Percentiles rank a stretch among this genome's conserved stretches.
Evolutionary conservation across 2,113 vertebrate genomes (phyloP).

Genomic region (Melozone crissalis): DNA sequence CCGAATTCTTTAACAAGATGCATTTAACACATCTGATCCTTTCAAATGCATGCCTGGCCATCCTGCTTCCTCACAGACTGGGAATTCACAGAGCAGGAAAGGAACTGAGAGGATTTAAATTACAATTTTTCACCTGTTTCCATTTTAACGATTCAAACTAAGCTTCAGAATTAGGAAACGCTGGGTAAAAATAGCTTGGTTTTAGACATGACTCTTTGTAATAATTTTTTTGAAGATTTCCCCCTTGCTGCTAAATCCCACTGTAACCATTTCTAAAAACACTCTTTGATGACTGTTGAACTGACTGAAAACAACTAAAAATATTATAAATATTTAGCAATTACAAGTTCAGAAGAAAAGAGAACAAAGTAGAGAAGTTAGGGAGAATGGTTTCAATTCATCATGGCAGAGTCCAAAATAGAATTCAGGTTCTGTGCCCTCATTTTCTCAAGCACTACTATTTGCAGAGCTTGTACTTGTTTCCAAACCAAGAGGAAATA

Average conservation of each 20-base stretch:
- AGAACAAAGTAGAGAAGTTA: not conserved
- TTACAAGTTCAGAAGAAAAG: not conserved
- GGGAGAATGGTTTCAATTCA: not conserved
- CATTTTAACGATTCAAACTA: not conserved
- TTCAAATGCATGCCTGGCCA: not conserved
- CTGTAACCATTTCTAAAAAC: not conserved
- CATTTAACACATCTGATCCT: not conserved
- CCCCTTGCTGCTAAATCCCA: not conserved
- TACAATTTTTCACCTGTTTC: not conserved
- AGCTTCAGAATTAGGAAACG: not conserved
- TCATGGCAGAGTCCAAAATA: not conserved
- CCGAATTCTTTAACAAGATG: not conserved
- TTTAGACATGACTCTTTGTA: not conserved
- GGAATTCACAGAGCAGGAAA: not conserved
- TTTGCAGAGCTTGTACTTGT: not conserved
- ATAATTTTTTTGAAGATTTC: not conserved
- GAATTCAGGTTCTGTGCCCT: not conserved
- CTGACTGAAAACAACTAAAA: not conserved
- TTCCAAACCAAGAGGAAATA: not conserved
- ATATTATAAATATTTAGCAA: not conserved
- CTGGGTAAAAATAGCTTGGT: not conserved
- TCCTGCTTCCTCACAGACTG: not conserved
- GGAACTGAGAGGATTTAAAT: not conserved
- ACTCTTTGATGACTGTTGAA: not conserved
- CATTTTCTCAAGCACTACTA: not conserved